These are phyloP conservation scores for Brienomyrus brachyistius DNA, from an alignment of 2,113 vertebrate species.

Conservation along the genomic window DNA sequence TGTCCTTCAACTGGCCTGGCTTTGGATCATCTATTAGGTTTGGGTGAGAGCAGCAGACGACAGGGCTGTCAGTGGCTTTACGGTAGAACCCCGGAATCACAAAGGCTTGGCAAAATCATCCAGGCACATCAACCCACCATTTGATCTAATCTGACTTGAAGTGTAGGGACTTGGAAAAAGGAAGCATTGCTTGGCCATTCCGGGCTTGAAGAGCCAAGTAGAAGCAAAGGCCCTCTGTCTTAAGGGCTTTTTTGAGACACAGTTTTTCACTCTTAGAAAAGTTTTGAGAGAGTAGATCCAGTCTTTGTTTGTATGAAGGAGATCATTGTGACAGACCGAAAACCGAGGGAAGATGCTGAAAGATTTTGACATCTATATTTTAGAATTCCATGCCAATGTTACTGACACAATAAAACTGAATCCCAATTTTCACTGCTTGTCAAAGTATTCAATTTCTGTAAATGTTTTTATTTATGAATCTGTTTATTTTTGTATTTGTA, in stretches of 20 bases:
- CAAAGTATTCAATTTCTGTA: background rate
- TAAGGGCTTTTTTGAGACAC: background rate
- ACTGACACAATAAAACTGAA: background rate
- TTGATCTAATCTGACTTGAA: slow-evolving; percentile 7
- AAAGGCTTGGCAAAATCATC: background rate
- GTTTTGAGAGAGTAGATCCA: background rate
- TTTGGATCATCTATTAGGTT: background rate
- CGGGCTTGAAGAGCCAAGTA: background rate
- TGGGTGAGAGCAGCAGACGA: background rate
- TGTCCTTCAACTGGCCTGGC: background rate
- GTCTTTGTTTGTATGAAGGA: background rate
- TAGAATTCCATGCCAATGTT: slow-evolving; percentile 2
- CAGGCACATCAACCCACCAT: background rate
- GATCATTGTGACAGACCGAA: background rate
- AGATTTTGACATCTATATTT: slow-evolving; percentile 19
- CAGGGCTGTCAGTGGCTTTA: background rate
- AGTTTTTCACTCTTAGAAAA: background rate
- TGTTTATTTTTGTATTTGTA: slow-evolving; percentile 3
- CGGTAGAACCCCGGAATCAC: background rate
- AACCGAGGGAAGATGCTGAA: background rate
- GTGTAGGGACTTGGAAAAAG: background rate
- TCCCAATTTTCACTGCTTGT: slow-evolving; percentile 4
- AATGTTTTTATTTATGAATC: background rate
- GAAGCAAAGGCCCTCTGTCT: background rate
- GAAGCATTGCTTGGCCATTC: background rate